Base-by-base conservation (phyloP, 1,140 invertebrate genomes). In the Drosophila melanogaster region DNA sequence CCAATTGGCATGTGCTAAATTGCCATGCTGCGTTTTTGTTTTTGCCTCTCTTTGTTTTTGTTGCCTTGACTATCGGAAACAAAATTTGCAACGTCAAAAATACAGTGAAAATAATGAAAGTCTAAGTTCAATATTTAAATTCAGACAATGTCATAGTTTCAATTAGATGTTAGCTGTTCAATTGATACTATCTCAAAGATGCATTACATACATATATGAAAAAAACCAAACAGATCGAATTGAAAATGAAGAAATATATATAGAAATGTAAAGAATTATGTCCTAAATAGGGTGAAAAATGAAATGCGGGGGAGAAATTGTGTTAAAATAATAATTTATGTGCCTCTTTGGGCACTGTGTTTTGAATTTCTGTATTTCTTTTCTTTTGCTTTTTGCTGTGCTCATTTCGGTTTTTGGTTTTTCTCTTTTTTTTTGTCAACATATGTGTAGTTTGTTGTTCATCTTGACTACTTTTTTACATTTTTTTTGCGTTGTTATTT, bases 1-100 rank as follows among this genome's bases (percentile, higher is more conserved):
- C 62, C 79, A 86, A 81, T 81, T 81, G 79, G 70, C 83, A 87
- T 87, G 81, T 83, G 81, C 81, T 81, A 81, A 85, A 86, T 85
- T 77, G 61, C 66, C 56, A 62, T 75, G 55, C 56, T 64, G 67
- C 43, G 53, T 70, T 59, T 12, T 69, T 77, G 64, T 58, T 71
- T 54, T 57, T 61, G 38, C 46, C 57, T 51, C 30, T 64, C 33
- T 66, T 35, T 57, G 55, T 22, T 37, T 59, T 38, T 59, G 40
- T 77, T 81, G 73, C 73, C 73, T 77, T 78, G 67, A 49, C 60
- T 80, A 76, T 59, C 37, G 51, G 12, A 38, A 14, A 59, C 47
- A 24, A 33, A 33, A 67, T 41, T 43, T 41, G 56, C 50, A 47
- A 57, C 55, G 62, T 64, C 37, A 10, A 67, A 47, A 38, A 56